Evolutionary conservation across 2,888 invertebrate species (phyloP).

Genomic region (Drosophila kokeensis): DNA sequence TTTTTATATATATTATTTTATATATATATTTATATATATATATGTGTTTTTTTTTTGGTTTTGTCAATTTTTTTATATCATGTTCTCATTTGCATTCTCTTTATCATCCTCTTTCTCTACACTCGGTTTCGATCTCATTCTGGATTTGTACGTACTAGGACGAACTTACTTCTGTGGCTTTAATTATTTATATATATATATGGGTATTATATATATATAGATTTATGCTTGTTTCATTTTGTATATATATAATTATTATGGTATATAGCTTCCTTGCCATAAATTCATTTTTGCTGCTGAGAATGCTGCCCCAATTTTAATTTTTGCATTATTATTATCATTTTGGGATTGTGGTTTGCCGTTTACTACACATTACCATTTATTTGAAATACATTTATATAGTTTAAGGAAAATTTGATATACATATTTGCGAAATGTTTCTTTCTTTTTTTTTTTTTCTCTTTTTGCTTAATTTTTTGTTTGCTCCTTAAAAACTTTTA

Average conservation of each 20-base stretch:
- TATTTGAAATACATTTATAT: slow-evolving; percentile 51
- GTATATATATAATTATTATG: slow-evolving; percentile 4
- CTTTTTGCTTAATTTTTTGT: not conserved
- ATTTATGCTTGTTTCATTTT: not conserved
- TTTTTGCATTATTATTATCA: slow-evolving; percentile 3
- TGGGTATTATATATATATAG: not conserved
- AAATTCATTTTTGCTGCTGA: slow-evolving; percentile 48
- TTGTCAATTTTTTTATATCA: slow-evolving; percentile 37
- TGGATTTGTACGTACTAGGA: slow-evolving; percentile 12
- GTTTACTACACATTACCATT: slow-evolving; percentile 48
- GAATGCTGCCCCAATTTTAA: slow-evolving; percentile 17
- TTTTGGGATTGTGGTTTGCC: slow-evolving; percentile 19
- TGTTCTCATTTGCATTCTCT: slow-evolving; percentile 3
- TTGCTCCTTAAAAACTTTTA: slow-evolving; percentile 28
- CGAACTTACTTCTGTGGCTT: slow-evolving; percentile 19
- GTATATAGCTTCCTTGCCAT: slow-evolving; percentile 27
- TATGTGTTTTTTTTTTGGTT: slow-evolving; percentile 10
- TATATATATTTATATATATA: slow-evolving; percentile 4
- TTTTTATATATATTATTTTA: slow-evolving; percentile 24
- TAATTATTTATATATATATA: slow-evolving; percentile 19
- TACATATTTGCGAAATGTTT: slow-evolving; percentile 7
- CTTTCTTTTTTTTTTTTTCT: not conserved
- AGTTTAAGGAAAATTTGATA: slow-evolving; percentile 13
- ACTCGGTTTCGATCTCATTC: slow-evolving; percentile 16
- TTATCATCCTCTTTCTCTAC: slow-evolving; percentile 11